Evolutionary conservation across 2,113 vertebrate genomes (phyloP).

Genomic region (Atractosteus spatula): DNA sequence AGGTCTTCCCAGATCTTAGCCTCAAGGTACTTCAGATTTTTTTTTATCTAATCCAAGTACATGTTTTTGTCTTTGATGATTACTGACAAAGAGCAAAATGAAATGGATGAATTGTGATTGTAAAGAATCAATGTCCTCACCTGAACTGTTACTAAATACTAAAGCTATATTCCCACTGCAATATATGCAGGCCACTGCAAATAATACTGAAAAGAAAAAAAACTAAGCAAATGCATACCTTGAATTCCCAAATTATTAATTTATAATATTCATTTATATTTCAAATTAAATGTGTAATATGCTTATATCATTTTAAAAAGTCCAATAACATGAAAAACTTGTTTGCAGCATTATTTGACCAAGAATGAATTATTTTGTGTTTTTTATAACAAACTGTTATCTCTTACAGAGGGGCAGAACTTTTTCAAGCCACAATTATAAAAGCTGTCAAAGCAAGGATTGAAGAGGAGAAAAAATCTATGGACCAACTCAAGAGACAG

Average conservation of each 20-base stretch:
- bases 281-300: not conserved
- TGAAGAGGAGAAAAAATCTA: conserved; percentile 94
- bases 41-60: conserved; percentile 3
- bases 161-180: no score
- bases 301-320: not conserved
- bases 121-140: no score
- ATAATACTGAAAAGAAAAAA: no score
- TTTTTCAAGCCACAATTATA: conserved; percentile 96
- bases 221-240: no score
- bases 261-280: no score
- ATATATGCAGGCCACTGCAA: no score
- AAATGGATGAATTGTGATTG: not conserved
- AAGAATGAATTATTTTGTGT: not conserved
- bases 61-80: conserved; percentile 17
- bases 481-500: conserved; percentile 98
- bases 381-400: conserved; percentile 3
- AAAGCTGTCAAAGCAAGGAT: conserved; percentile 93
- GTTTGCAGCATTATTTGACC: not conserved
- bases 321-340: not conserved
- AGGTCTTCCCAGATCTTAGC: conserved; percentile 94
- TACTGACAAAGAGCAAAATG: not conserved
- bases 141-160: no score
- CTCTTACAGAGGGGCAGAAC: conserved; percentile 86
- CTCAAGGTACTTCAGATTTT: conserved; percentile 73
- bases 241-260: no score